Conservation (phyloP, 2,888 invertebrate species). For the Thymelicus lineola region DNA sequence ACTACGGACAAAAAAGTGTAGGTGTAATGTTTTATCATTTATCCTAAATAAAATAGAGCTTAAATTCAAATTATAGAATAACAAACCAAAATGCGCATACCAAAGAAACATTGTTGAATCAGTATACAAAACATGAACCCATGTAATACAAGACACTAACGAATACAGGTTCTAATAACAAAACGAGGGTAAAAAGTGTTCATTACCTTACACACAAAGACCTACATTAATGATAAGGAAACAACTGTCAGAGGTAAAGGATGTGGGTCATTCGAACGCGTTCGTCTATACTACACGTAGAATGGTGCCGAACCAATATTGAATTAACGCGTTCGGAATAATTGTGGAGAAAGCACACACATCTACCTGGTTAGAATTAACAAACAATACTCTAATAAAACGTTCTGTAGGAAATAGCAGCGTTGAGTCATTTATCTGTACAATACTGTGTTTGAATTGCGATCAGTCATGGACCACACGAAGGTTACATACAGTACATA, state of each 20-base stretch:
- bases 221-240: conserved; percentile 42
- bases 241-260: conserved; percentile 56
- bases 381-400: conserved; percentile 42
- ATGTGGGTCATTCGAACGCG: conserved; percentile 63
- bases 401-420: background rate
- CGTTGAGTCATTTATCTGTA: conserved; percentile 4
- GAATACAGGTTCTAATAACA: background rate
- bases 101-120: background rate
- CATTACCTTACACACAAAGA: conserved; percentile 14
- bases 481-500: too few relatives aligned
- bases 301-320: conserved; percentile 79
- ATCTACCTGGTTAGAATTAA: conserved; percentile 47
- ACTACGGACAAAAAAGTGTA: too few relatives aligned
- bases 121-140: background rate
- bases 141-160: background rate
- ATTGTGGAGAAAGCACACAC: conserved; percentile 72
- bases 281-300: conserved; percentile 51
- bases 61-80: too few relatives aligned
- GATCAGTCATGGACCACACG: background rate
- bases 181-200: background rate
- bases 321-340: conserved; percentile 78
- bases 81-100: background rate
- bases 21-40: too few relatives aligned
- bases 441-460: background rate
- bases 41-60: too few relatives aligned